These are phyloP conservation scores for Cosmopolites sordidus DNA, from an alignment of 2,888 invertebrate species.

Conservation along the genomic window DNA sequence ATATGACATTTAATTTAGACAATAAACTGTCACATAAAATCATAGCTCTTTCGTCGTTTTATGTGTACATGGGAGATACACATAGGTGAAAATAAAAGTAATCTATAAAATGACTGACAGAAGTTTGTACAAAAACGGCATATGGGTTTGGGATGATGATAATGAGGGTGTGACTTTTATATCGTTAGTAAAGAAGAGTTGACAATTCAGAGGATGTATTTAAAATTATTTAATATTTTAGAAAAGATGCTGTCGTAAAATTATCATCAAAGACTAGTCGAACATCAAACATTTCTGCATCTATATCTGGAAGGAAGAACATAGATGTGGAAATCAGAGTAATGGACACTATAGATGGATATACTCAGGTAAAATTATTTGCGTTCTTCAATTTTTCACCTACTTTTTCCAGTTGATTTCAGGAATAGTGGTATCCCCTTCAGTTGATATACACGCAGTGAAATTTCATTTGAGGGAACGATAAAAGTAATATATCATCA, in stretches of 20 bases:
- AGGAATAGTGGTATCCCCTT: too few species aligned
- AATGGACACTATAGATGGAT: conserved; percentile 52
- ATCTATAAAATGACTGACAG: conserved; percentile 5
- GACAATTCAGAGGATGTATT: conserved; percentile 4
- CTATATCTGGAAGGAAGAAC: conserved; percentile 20
- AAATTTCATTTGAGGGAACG: too few species aligned
- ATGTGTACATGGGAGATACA: too few species aligned
- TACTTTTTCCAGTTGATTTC: too few species aligned
- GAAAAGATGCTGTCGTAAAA: conserved; percentile 16
- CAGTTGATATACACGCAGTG: too few species aligned
- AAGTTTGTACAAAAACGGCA: conserved; percentile 17
- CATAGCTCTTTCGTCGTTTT: too few species aligned
- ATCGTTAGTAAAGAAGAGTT: conserved; percentile 29
- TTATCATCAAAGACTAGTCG: conserved; percentile 11
- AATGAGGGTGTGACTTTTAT: conserved; percentile 29
- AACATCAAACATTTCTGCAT: conserved; percentile 9
- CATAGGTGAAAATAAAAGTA: too few species aligned
- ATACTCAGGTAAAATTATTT: conserved; percentile 24
- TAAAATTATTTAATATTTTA: conserved; percentile 2
- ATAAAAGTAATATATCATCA: too few species aligned
- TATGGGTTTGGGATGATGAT: conserved; percentile 29
- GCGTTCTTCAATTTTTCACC: too few species aligned
- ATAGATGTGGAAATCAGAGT: conserved; percentile 42
- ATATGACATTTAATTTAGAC: too few species aligned
- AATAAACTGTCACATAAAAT: too few species aligned